Base-by-base conservation (phyloP, 2,888 invertebrate genomes). In the Leptinotarsa rubiginosa region DNA sequence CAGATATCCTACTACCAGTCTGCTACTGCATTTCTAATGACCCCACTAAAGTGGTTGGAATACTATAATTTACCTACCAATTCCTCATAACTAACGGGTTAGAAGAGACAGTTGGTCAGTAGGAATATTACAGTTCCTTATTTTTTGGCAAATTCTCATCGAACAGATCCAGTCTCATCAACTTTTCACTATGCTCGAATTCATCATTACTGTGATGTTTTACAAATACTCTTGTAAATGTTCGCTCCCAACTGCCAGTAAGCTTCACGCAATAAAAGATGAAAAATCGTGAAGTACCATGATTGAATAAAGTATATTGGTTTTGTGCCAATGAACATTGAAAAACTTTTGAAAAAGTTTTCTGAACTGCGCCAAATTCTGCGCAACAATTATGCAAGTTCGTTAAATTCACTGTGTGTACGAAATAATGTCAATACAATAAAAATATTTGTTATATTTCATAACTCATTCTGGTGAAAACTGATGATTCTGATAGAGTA, bases 251-350 rank as follows among this genome's bases (percentile, higher is more conserved):
- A 73, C 69, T 73, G 50, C 56, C 22, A 56, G 15, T 15, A 7
- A n/a, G 25, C 3, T 62, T 62, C 41, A 41, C 52, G 65, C 15
- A 59, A 41, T 47, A 59, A 69, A 68, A 68, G 65, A 70, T 76
- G 77, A 80, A 79, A 47, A 78, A 75, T 78, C 72, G 79, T 71
- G 78, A 77, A 65, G 76, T 82, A 85, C 81, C 85, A 83, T 82
- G 81, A 84, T 84, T 83, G 67, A 76, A 47, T 75, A 41, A 62
- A 41, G 41, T 41, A 41, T 41, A 70, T 72, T 75, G 78, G 70
- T 68, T 74, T 70, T 75, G 85, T 85, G 85, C 85, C 85, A 84
- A 85, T 83, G 80, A 81, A 85, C 84, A 83, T 82, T 69, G 67
- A 70, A 73, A 67, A 70, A 66, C 72, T 69, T 70, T 74, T 62